Conservation (phyloP, 1,140 invertebrate species). For the Drosophila varians region DNA sequence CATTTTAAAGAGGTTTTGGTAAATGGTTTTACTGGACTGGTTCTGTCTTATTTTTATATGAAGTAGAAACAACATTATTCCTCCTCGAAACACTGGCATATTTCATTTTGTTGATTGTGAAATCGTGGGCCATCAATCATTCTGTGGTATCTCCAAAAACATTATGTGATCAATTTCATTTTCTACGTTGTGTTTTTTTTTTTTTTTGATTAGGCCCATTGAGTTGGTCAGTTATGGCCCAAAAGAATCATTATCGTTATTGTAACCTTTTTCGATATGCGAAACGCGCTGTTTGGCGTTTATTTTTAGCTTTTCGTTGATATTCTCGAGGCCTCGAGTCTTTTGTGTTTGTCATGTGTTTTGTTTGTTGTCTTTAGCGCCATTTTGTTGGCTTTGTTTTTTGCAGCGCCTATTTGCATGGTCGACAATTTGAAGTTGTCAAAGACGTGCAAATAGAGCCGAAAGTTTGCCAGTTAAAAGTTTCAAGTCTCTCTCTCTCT, state of each 20-base stretch:
- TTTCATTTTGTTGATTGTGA: neutral
- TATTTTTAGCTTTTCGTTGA: slow-evolving; percentile 27
- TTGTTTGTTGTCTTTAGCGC: neutral
- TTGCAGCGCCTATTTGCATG: slow-evolving; percentile 53
- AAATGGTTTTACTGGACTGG: neutral
- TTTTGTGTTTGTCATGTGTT: neutral
- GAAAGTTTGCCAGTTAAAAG: slow-evolving; percentile 26
- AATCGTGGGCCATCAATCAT: neutral
- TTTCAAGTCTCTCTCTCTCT: slow-evolving; percentile 20
- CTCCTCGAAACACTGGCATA: neutral
- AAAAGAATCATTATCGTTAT: neutral
- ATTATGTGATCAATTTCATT: slow-evolving; percentile 2
- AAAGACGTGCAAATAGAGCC: slow-evolving; percentile 36
- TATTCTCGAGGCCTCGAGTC: neutral
- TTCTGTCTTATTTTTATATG: neutral
- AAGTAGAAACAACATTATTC: neutral
- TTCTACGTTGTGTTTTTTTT: no score
- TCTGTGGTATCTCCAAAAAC: neutral
- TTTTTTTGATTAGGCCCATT: neutral
- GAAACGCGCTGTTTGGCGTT: slow-evolving; percentile 4
- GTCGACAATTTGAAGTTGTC: slow-evolving; percentile 33
- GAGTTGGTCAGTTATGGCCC: slow-evolving; percentile 25
- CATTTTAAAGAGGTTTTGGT: neutral
- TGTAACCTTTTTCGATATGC: slow-evolving; percentile 18
- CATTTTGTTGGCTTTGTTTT: slow-evolving; percentile 15